Evolutionary conservation across 2,113 vertebrate genomes (phyloP).

Genomic region (Heteronetta atricapilla): DNA sequence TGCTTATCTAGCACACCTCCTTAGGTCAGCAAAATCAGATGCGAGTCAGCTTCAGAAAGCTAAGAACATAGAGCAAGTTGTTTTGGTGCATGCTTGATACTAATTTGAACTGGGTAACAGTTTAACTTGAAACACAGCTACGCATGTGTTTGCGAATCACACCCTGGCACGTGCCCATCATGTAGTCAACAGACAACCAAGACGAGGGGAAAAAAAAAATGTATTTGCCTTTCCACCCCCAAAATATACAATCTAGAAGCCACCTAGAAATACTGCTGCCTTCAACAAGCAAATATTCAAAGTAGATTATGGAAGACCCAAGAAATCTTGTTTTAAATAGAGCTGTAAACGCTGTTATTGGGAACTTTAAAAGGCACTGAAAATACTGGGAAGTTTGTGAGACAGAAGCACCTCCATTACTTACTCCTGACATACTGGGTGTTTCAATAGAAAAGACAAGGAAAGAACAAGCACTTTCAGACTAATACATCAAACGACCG

Average conservation of each 20-base stretch:
- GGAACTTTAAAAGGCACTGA: neutral
- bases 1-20: neutral
- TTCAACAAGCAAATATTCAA: neutral
- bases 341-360: neutral
- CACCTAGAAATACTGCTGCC: neutral
- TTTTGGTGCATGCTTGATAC: neutral
- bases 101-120: neutral
- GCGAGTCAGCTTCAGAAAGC: neutral
- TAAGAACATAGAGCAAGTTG: neutral
- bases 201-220: neutral
- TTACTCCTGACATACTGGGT: neutral
- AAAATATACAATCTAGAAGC: neutral
- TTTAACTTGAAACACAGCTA: neutral
- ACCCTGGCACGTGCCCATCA: neutral
- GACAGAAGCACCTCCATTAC: neutral
- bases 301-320: neutral
- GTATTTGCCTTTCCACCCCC: fast-evolving
- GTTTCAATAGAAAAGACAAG: neutral
- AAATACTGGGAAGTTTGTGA: neutral
- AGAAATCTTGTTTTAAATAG: neutral
- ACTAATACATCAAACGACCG: neutral
- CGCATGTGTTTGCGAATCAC: neutral
- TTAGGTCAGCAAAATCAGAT: neutral
- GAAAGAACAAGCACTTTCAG: neutral
- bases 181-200: neutral